A percentile compares a stretch with the other conserved stretches of the same genome.
phyloP scores from a whole-genome alignment of 2,797 vertebrate genomes.

The Anguilla obscura region DNA sequence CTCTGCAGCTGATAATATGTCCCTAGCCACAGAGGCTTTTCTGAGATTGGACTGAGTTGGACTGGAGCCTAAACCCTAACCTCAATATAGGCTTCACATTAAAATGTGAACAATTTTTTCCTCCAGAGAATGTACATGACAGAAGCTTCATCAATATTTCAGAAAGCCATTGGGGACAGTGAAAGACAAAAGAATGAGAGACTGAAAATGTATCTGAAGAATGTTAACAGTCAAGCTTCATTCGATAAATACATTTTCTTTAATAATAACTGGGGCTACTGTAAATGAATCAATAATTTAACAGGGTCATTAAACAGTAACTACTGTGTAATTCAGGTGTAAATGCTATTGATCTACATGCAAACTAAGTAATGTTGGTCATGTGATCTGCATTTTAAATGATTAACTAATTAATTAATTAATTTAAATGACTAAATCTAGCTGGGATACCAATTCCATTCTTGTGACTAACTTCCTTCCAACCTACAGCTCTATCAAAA shows the following conservation, averaged over 20 bases:
- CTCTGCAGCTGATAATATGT: neutral
- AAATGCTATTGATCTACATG: neutral
- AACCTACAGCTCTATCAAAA: too few relatives aligned
- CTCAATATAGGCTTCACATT: slow-evolving; percentile 11
- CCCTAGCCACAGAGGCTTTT: neutral
- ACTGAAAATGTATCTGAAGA: neutral
- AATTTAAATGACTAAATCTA: neutral
- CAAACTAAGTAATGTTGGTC: neutral
- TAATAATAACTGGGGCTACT: neutral
- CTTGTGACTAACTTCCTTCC: neutral
- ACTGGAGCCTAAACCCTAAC: neutral
- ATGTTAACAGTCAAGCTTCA: neutral
- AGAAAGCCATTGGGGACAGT: neutral
- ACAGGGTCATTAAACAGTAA: neutral
- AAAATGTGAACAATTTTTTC: neutral
- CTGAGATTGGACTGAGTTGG: neutral
- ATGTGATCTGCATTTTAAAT: neutral
- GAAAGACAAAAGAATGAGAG: neutral
- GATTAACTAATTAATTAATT: neutral
- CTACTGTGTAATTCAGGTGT: neutral
- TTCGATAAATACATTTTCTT: neutral
- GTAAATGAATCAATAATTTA: neutral
- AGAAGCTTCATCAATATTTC: slow-evolving; percentile 12
- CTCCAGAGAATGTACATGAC: slow-evolving; percentile 4
- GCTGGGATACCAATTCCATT: neutral